These are phyloP conservation scores for Onchidella celtica DNA, from an alignment of 2,888 invertebrate species.

Conservation along the genomic window DNA sequence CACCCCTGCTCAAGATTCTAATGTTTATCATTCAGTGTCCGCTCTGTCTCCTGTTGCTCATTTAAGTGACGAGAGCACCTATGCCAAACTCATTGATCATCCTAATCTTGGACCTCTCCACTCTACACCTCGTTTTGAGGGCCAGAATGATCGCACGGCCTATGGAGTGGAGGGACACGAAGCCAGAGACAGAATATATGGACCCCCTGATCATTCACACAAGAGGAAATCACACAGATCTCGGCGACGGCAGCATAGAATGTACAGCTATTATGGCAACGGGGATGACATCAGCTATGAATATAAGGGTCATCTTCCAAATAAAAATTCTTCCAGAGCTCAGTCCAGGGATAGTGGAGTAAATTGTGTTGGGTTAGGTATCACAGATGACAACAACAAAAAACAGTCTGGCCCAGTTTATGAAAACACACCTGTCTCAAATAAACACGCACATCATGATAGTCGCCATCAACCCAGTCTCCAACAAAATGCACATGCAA, in stretches of 20 bases:
- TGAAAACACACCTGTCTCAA: conserved; percentile 35
- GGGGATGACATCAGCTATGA: conserved; percentile 70
- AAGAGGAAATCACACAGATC: conserved; percentile 50
- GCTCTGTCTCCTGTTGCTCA: conserved; percentile 39
- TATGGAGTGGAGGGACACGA: conserved; percentile 40
- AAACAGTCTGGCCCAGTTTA: conserved; percentile 11
- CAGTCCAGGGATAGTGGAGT: conserved; percentile 76
- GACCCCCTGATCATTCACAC: conserved; percentile 35
- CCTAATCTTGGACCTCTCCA: conserved; percentile 47
- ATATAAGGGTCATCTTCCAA: conserved; percentile 71
- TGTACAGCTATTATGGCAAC: conserved; percentile 54
- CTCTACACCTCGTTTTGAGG: conserved; percentile 48
- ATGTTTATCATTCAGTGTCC: conserved; percentile 47
- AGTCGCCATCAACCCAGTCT: not conserved
- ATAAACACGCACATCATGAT: not conserved
- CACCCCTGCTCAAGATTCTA: conserved; percentile 24
- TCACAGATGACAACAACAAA: not conserved
- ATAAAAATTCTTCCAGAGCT: conserved; percentile 66
- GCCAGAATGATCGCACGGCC: conserved; percentile 30
- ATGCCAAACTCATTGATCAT: conserved; percentile 37
- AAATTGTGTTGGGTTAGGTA: conserved; percentile 72
- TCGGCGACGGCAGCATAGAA: conserved; percentile 52
- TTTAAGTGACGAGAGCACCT: conserved; percentile 40
- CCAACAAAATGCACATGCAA: too few relatives aligned
- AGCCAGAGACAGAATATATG: conserved; percentile 44